phyloP scores from a whole-genome alignment of 23 tunicate species.

The Phallusia fumigata region DNA sequence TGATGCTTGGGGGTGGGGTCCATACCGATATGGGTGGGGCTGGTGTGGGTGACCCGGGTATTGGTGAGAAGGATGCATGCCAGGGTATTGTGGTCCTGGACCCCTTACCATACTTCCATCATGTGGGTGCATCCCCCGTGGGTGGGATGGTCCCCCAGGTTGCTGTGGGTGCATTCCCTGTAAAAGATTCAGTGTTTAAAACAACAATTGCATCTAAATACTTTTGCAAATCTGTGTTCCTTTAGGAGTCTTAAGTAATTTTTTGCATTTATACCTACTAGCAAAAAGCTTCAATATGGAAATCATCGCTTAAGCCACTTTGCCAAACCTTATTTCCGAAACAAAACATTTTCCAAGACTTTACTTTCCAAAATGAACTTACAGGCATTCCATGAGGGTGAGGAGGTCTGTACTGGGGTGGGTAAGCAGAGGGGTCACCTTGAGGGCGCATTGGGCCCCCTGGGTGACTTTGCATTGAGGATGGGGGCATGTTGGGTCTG shows the following conservation, averaged over 20 bases:
- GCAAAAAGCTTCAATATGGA: no score
- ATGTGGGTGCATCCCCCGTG: slow-evolving; percentile 39
- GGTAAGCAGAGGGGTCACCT: not conserved
- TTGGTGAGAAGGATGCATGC: slow-evolving; percentile 34
- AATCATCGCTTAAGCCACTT: no score
- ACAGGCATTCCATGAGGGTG: slow-evolving; percentile 2
- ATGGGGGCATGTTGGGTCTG: not conserved
- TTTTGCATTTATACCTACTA: no score
- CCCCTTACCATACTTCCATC: slow-evolving; percentile 41
- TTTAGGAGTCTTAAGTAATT: no score
- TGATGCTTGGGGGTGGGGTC: slow-evolving; percentile 49
- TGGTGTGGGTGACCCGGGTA: slow-evolving; percentile 33
- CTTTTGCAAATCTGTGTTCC: no score
- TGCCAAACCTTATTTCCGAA: no score
- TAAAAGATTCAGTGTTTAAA: no score
- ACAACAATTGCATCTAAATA: no score
- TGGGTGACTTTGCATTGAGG: slow-evolving; percentile 2
- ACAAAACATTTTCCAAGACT: no score
- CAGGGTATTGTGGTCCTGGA: slow-evolving; percentile 28
- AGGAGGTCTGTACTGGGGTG: not conserved
- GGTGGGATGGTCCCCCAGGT: slow-evolving; percentile 14
- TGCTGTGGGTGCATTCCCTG: slow-evolving; percentile 34
- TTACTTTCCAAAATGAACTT: not conserved
- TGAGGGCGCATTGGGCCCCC: slow-evolving; percentile 4
- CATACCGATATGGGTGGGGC: slow-evolving; percentile 38